Percentiles rank a stretch among this genome's conserved stretches.
Evolutionary conservation across 2,113 vertebrate genomes (phyloP).

Genomic region (Spheniscus mendiculus): DNA sequence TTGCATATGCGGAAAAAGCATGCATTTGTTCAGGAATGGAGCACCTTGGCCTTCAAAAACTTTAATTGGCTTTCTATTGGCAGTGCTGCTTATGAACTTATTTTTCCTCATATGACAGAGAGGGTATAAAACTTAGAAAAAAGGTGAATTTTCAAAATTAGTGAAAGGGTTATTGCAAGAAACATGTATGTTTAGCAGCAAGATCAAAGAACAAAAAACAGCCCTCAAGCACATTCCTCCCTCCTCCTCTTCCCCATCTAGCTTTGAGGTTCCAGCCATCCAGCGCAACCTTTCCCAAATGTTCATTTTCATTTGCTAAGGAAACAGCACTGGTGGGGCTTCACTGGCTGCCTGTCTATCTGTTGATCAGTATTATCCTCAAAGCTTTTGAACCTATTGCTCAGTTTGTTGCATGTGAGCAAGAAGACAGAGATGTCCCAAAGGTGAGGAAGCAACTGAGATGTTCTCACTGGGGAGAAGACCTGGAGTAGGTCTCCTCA

Average conservation of each 20-base stretch:
- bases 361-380: background rate
- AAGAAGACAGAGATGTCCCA: background rate
- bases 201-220: background rate
- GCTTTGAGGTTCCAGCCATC: background rate
- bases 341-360: background rate
- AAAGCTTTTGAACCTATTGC: background rate
- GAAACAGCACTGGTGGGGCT: background rate
- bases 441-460: background rate
- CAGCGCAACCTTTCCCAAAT: background rate
- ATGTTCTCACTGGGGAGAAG: rapidly evolving
- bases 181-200: background rate
- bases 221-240: background rate
- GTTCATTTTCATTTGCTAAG: background rate
- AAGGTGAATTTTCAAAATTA: background rate
- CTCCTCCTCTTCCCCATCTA: background rate
- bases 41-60: background rate
- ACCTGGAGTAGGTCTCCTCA: background rate
- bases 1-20: background rate
- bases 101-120: background rate
- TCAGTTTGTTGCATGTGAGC: background rate
- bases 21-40: background rate
- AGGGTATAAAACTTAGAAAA: background rate
- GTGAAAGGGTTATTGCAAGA: background rate
- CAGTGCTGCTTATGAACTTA: background rate
- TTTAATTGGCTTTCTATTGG: background rate